Base-by-base conservation (phyloP, 1,140 invertebrate species). In the Augochlora pura region DNA sequence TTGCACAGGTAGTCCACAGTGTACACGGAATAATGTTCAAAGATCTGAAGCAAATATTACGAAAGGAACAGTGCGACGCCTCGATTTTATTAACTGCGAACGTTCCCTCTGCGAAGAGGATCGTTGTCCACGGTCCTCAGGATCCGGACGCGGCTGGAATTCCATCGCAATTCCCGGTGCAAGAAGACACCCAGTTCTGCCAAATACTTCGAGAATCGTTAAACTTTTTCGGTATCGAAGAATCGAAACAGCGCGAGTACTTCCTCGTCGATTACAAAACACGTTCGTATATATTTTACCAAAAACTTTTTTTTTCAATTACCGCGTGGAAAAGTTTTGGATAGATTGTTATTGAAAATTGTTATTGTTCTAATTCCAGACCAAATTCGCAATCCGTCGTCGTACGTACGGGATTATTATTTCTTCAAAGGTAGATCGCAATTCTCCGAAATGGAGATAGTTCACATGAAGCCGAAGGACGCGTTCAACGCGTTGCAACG, bases 21-120 rank as follows among this genome's bases (percentile, higher is more conserved):
- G 98, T 99, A 0, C 98, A 99, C 91, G 99, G 99, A 57, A 98
- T 99, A 76, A 99, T 99, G 96, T 99, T 99, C 87, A 99, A 99
- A 93, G 99, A 99, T 93, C 93, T 99, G 18, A 99, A 99, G 89
- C 99, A 99, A 94, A 99, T 99, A 78, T 93, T 99, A 76, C 95
- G 99, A 77, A 99, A 99, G 91, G 99, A 99, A 91, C 99, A 99
- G 90, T 99, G 99, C 91, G 99, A 99, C 93, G 98, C 98, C 0
- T 98, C 98, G 0, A 97, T 99, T 82, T 93, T 99, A 66, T 94
- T 99, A 0, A 99, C 99, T 3, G 99, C 99, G 0, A 99, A 99
- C 94, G 98, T 99, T 39, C 99, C 99, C 0, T 98, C 98, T 14
- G 98, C 99, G 9, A 99, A 99, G 91, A 99, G 99, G 93, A 99